phyloP scores from a whole-genome alignment of 2,888 invertebrate species.

The Hetaerina titia region DNA sequence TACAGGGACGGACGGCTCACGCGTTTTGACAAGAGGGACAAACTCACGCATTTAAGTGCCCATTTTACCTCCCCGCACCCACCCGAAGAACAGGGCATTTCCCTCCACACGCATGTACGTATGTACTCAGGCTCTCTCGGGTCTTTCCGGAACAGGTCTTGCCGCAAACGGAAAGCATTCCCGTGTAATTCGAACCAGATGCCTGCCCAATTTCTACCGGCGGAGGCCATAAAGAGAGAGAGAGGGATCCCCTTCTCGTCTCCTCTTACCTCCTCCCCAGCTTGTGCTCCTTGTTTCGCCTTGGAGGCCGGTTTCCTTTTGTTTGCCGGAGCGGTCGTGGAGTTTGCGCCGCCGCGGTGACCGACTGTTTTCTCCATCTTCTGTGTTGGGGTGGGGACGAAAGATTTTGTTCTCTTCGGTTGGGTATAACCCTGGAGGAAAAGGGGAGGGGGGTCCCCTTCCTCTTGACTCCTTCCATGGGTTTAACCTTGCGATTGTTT shows the following conservation, averaged over 20 bases:
- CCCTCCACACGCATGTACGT: not conserved
- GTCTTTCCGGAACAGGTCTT: not conserved
- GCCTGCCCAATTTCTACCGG: not conserved
- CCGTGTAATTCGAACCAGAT: conserved; percentile 18
- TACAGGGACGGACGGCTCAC: not conserved
- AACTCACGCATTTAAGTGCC: not conserved
- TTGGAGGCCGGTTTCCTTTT: not conserved
- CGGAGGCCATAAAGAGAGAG: not conserved
- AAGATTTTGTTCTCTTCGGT: not conserved
- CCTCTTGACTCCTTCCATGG: no score
- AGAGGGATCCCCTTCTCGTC: not conserved
- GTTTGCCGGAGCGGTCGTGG: not conserved
- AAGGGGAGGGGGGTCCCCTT: no score
- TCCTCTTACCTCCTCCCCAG: not conserved
- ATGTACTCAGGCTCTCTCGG: not conserved
- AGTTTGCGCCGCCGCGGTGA: not conserved
- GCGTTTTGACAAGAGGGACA: not conserved
- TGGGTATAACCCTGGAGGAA: no score
- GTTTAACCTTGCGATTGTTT: not conserved
- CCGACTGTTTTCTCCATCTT: not conserved
- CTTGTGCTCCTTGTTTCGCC: not conserved
- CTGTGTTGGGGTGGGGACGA: not conserved
- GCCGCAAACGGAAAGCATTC: not conserved
- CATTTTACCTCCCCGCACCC: not conserved
- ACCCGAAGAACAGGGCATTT: not conserved